These are phyloP conservation scores for Holocentrus rufus DNA, from an alignment of 2,797 vertebrate genomes.

Conservation along the genomic window DNA sequence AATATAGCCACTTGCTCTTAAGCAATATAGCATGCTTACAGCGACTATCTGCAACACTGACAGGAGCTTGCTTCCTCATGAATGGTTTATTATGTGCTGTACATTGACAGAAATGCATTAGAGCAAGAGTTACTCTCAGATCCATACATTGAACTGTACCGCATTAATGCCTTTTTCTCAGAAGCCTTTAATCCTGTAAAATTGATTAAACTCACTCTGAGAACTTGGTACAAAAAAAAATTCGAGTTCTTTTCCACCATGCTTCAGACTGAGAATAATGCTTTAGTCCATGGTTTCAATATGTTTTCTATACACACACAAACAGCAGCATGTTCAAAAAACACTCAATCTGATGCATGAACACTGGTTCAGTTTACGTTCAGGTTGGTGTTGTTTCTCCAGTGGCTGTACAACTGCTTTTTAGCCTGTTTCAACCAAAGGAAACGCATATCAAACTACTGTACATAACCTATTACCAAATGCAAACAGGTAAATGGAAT, in stretches of 20 bases:
- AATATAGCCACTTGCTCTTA: slow-evolving; percentile 17
- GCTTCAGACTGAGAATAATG: no score
- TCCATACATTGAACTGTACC: slow-evolving; percentile 10
- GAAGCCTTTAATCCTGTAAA: slow-evolving; percentile 36
- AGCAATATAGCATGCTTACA: slow-evolving; percentile 47
- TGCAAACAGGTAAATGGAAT: no score
- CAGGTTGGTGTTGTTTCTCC: no score
- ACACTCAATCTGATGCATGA: no score
- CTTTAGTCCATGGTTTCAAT: no score
- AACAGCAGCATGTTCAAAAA: no score
- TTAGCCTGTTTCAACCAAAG: no score
- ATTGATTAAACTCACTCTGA: slow-evolving; percentile 31
- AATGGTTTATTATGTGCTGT: slow-evolving; percentile 57
- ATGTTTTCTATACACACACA: no score
- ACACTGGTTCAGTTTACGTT: no score
- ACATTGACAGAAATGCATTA: slow-evolving; percentile 44
- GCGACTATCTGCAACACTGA: slow-evolving; percentile 63
- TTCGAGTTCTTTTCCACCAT: not conserved
- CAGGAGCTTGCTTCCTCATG: slow-evolving; percentile 40
- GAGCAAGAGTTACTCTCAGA: slow-evolving; percentile 14
- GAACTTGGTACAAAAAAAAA: slow-evolving; percentile 11
- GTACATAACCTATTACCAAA: no score
- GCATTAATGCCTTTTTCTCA: not conserved
- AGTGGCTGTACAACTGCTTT: no score
- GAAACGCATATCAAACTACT: no score